Conservation (phyloP, 2,888 invertebrate genomes). For the Notodonta ziczac region DNA sequence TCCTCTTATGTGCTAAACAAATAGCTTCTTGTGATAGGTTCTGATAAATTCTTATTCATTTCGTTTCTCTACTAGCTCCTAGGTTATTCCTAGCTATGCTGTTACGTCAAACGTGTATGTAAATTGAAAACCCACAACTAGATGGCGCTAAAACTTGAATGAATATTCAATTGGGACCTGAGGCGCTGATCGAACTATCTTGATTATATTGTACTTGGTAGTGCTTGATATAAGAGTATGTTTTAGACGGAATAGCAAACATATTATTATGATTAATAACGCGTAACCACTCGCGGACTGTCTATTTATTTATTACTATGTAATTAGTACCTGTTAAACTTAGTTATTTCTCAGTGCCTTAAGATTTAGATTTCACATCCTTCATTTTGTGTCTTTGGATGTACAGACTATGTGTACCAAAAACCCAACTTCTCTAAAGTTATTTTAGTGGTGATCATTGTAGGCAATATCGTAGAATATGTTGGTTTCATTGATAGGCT, state of each 20-base stretch:
- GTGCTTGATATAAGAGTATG: background rate
- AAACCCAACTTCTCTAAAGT: too few relatives aligned
- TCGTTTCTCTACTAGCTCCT: background rate
- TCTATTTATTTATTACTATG: background rate
- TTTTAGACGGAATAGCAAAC: background rate
- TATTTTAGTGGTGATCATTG: too few relatives aligned
- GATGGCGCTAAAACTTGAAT: background rate
- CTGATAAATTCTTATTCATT: too few relatives aligned
- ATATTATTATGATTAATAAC: background rate
- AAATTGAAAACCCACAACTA: background rate
- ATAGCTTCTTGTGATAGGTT: too few relatives aligned
- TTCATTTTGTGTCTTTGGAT: too few relatives aligned
- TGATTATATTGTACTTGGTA: background rate
- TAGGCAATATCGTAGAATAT: too few relatives aligned
- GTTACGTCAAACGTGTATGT: background rate
- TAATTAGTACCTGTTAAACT: too few relatives aligned
- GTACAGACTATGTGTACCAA: too few relatives aligned
- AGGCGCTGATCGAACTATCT: background rate
- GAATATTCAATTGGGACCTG: constrained; percentile 1
- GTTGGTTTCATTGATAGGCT: too few relatives aligned
- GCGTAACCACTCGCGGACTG: background rate
- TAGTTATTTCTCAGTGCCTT: too few relatives aligned
- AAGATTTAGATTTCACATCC: too few relatives aligned
- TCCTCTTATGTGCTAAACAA: too few relatives aligned
- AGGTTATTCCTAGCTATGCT: background rate